Percentiles rank a stretch among this genome's conserved stretches.
Evolutionary conservation across 1,140 invertebrate species (phyloP).

Genomic region (Coptotermes formosanus): DNA sequence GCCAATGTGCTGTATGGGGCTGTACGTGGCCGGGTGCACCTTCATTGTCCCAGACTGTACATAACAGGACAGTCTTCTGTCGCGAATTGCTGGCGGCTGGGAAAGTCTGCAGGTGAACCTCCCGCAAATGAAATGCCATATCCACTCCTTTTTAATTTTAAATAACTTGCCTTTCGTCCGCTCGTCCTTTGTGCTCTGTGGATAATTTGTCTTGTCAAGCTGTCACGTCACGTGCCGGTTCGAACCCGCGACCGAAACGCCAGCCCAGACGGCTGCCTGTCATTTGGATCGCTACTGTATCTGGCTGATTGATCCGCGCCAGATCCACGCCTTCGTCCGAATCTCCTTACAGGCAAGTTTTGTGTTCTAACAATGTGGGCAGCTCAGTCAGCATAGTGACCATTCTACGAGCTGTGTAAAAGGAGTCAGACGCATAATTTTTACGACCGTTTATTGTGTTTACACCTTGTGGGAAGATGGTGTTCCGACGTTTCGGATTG

Average conservation of each 20-base stretch:
- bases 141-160: neutral
- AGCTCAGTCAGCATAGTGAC: no score
- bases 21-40: no score
- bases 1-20: neutral
- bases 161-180: conserved; percentile 3
- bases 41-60: neutral
- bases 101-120: neutral
- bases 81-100: neutral
- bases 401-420: no score
- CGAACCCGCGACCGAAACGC: neutral
- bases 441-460: no score
- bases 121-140: neutral
- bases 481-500: no score
- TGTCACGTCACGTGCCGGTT: neutral
- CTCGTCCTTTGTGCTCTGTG: neutral
- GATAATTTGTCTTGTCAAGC: neutral
- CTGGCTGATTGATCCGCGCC: no score
- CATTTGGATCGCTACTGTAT: no score
- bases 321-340: no score
- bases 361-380: no score
- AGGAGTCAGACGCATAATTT: no score
- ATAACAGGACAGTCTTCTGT: neutral
- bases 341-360: no score
- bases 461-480: no score
- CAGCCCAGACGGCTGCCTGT: neutral